phyloP scores from a whole-genome alignment of 2,888 invertebrate species.

The Rhopalosiphum nymphaeae region DNA sequence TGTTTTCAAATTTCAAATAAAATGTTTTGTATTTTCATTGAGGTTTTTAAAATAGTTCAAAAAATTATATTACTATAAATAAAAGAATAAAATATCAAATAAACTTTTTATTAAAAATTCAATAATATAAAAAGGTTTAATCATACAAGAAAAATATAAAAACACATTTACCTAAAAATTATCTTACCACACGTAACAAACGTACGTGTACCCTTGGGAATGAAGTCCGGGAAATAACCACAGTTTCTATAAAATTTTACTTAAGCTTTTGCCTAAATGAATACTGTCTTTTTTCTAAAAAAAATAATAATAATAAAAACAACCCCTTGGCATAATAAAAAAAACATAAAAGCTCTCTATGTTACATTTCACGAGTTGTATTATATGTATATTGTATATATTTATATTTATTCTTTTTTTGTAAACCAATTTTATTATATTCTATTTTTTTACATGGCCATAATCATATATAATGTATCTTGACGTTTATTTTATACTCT shows the following conservation, averaged over 20 bases:
- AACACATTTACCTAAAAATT: slow-evolving; percentile 43
- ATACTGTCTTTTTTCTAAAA: slow-evolving; percentile 28
- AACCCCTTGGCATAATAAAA: slow-evolving; percentile 23
- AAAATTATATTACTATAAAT: background rate
- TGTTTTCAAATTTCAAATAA: background rate
- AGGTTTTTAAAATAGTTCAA: background rate
- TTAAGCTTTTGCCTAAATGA: slow-evolving; percentile 32
- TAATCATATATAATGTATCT: slow-evolving; percentile 6
- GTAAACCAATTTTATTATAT: slow-evolving; percentile 26
- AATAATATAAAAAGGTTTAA: slow-evolving; percentile 34
- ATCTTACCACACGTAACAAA: background rate
- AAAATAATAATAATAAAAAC: background rate
- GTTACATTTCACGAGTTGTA: slow-evolving; percentile 26
- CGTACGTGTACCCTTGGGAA: slow-evolving; percentile 3
- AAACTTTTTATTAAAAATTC: slow-evolving; percentile 10
- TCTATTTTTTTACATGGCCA: background rate
- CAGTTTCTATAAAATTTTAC: slow-evolving; percentile 23
- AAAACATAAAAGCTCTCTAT: slow-evolving; percentile 35
- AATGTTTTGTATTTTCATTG: background rate
- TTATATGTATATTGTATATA: background rate
- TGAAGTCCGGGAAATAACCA: background rate
- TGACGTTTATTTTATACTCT: background rate
- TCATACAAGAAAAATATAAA: background rate
- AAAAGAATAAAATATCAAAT: background rate
- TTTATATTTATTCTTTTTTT: slow-evolving; percentile 2